Base-by-base conservation (phyloP, 2,888 invertebrate species). In the Leptogaster cylindrica region DNA sequence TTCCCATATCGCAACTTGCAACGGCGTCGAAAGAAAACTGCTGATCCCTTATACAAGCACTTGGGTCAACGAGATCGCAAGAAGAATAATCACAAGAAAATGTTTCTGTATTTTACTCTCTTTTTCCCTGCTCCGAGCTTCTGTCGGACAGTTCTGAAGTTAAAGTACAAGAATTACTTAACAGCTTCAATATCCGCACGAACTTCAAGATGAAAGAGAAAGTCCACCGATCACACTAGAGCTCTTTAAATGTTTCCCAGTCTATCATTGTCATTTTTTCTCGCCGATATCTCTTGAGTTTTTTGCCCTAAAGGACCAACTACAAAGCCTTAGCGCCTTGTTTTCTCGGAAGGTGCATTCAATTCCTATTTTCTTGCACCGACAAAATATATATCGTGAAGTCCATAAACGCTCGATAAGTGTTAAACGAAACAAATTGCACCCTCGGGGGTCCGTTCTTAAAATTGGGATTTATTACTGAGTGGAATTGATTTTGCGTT, bases 351-450 rank as follows among this genome's bases (percentile, higher is more conserved):
- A 52, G 52, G 20, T 20, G 33, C 33, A 33, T 46, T 20, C 46
- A 20, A 31, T 14, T 31, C 18, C 33, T 52, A 52, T 52, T 52
- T 52, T 33, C 10, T 33, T 33, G 8, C 50, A 25, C 52, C 31
- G 52, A 33, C 33, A 52, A 52, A 28, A 52, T 52, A n/a, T n/a
- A 33, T 39, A 36, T 25, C 12, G 12, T 58, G 27, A 39, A 36
- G 27, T 39, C 41, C 41, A 58, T 58, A 36, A 58, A 20, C 25
- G 58, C 41, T 41, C n/a, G 58, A 58, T 58, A 58, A 63, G 67
- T 67, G 67, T 67, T 67, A 64, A 67, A 67, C 64, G 52, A 41
- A 65, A 68, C 68, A 68, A 68, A 68, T 68, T 68, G 65, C 65
- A 12, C 14, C 65, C 36, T 44, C 46, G 27, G 68, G 68, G 55